Base-by-base conservation (phyloP, 1,140 invertebrate species). In the Helicoverpa zea region DNA sequence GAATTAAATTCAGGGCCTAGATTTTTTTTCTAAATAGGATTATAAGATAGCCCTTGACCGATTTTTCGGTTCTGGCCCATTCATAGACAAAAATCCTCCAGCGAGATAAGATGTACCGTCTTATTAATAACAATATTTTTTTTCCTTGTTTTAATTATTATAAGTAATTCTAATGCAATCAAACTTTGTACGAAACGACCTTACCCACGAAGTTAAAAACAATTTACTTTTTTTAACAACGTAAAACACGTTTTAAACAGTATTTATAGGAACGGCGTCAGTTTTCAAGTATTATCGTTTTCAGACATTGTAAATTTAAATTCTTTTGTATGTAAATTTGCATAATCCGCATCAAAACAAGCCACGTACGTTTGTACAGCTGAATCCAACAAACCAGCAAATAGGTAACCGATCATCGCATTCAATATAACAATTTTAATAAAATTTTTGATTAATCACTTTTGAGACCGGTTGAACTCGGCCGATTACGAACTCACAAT, bases 371-470 rank as follows among this genome's bases (percentile, higher is more conserved):
- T 85, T 86, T 86, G 76, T 68, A 86, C 87, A 88, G 85, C 86
- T 88, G 85, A 76, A 84, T 83, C 83, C 56, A 77, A 84, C 75
- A 78, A 86, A 87, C 72, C 81, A 81, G 78, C 83, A 66, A 84
- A 81, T 56, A 83, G 85, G 82, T 86, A 86, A 87, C 87, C 84
- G 85, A 87, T 85, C 80, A 85, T 89, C 86, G 83, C 84, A 81
- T 84, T 86, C 81, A 78, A 77, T 77, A 77, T 83, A 72, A 84
- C 29, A 70, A 61, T 72, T 63, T 84, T 61, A 59, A 78, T 78
- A 70, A 77, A 61, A 70, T 72, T 75, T 77, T 77, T 18, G 12
- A 35, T 66, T 63, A 77, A 54, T 52, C 47, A 64, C 61, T 77
- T 77, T 66, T 63, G 29, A 35, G 66, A 52, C 75, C 18, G 23